Evolutionary conservation across 2,888 invertebrate species (phyloP), one percentile per base, ranked within the genome.

Genomic region (Euclidia mi): DNA sequence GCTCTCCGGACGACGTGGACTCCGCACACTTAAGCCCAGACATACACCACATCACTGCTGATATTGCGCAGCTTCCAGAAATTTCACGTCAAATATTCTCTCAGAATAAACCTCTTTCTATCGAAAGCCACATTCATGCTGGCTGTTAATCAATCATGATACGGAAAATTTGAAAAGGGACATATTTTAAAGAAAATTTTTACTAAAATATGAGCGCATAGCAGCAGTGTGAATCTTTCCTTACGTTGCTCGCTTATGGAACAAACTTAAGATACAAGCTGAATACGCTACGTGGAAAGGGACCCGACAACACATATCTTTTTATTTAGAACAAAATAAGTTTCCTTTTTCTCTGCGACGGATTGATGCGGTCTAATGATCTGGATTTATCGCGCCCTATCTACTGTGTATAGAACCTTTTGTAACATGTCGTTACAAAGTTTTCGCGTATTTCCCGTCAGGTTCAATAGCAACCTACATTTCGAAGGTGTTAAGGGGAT

Each of bases 1-100:
- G 90, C 88, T 87, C 78, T 67, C 68, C 73, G 71, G 66, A 58
- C 43, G 32, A 40, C 44, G 48, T 49, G 49, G 44, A 44, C 56
- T 40, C 67, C 65, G 57, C 58, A 61, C 65, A 76, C 64, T 69
- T 78, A 77, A 79, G 40, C 28, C 38, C 17, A 25, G 61, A 38
- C 28, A 31, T 42, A 58, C 32, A 52, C 41, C 45, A 37, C 12
- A 25, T n/a, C 14, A 25, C 35, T n/a, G n/a, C 32, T 32, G n/a
- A 32, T 11, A 6, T 2, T n/a, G 4, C 4, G 2, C 6, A n/a
- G 10, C 32, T n/a, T 3, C 7, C 9, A 34, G 34, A 14, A 14
- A 14, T 14, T 14, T 14, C 9, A 0, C 2, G 15, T 7, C 12
- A 9, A 11, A 32, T 32, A 11, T 11, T 32, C 11, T 10, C 11